These are phyloP conservation scores for Cheilosia impressa DNA, from an alignment of 2,888 invertebrate species.

Conservation along the genomic window DNA sequence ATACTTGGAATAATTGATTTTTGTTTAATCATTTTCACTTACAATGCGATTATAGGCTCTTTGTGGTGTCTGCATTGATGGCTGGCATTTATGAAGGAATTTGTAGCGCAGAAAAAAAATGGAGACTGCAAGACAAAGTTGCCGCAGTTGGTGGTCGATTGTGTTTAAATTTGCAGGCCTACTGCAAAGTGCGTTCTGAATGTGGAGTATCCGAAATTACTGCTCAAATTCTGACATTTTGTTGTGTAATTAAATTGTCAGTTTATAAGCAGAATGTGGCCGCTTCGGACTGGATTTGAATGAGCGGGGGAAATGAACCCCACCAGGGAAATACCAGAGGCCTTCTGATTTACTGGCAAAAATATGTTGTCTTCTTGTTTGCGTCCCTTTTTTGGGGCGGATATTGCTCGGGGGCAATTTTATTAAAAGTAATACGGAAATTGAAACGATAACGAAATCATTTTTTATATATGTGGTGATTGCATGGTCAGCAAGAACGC, in stretches of 20 bases:
- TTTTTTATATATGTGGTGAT: slow-evolving; percentile 25
- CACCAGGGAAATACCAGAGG: neutral
- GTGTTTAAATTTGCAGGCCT: neutral
- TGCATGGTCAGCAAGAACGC: slow-evolving; percentile 22
- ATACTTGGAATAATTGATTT: slow-evolving; percentile 71
- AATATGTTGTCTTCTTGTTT: slow-evolving; percentile 15
- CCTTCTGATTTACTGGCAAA: neutral
- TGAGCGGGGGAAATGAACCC: neutral
- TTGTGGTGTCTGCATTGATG: slow-evolving; percentile 48
- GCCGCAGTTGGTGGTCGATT: neutral
- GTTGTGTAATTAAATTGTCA: too few relatives aligned
- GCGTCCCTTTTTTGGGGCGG: slow-evolving; percentile 39
- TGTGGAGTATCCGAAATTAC: too few relatives aligned
- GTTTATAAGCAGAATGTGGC: too few relatives aligned
- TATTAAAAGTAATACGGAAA: slow-evolving; percentile 58
- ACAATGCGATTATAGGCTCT: slow-evolving; percentile 57
- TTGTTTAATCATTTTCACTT: slow-evolving; percentile 71
- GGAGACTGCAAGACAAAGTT: neutral
- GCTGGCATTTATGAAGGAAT: slow-evolving; percentile 43
- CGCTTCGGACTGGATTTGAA: neutral
- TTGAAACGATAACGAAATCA: slow-evolving; percentile 59
- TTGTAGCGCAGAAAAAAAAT: neutral
- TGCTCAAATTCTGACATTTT: too few relatives aligned
- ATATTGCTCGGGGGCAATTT: slow-evolving; percentile 57
- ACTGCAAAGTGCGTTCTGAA: neutral